Conservation (phyloP, 2,113 vertebrate genomes). For the Channa maculata region DNA sequence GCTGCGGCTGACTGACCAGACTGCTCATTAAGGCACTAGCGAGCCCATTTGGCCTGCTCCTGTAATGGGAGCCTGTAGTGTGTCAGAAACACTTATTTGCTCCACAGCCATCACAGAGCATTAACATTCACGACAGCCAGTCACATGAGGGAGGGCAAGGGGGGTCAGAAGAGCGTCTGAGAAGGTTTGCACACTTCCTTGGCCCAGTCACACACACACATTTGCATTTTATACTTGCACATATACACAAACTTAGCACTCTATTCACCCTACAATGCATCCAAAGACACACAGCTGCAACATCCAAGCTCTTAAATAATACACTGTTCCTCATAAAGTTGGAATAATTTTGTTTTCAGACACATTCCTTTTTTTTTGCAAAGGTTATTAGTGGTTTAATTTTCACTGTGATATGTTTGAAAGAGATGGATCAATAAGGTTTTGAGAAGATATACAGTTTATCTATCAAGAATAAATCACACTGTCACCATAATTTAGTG, state of each 20-base stretch:
- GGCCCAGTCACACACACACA: slow-evolving; percentile 15
- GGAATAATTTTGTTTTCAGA: no score
- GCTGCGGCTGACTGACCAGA: slow-evolving; percentile 86
- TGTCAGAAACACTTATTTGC: slow-evolving; percentile 91
- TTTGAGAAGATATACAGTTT: no score
- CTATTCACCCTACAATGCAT: slow-evolving; percentile 1
- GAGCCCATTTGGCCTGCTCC: slow-evolving; percentile 82
- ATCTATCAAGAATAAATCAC: no score
- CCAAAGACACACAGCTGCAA: slow-evolving; percentile 1
- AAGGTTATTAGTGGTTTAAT: no score
- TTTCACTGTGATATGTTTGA: no score
- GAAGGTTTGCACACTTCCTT: slow-evolving; percentile 63
- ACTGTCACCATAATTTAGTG: no score
- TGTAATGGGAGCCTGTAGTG: slow-evolving; percentile 85
- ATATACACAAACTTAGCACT: slow-evolving; percentile 11
- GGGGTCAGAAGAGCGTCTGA: slow-evolving; percentile 70
- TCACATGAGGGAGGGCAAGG: slow-evolving; percentile 81
- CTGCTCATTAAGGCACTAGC: slow-evolving; percentile 88
- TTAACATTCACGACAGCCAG: slow-evolving; percentile 89
- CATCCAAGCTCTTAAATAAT: slow-evolving; percentile 21
- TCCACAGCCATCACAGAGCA: slow-evolving; percentile 89
- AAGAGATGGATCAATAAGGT: no score
- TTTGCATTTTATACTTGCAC: slow-evolving; percentile 10
- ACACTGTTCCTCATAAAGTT: not conserved
- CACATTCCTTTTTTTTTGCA: no score